Conservation (phyloP, 2,888 invertebrate genomes). For the Clusia tigrina region DNA sequence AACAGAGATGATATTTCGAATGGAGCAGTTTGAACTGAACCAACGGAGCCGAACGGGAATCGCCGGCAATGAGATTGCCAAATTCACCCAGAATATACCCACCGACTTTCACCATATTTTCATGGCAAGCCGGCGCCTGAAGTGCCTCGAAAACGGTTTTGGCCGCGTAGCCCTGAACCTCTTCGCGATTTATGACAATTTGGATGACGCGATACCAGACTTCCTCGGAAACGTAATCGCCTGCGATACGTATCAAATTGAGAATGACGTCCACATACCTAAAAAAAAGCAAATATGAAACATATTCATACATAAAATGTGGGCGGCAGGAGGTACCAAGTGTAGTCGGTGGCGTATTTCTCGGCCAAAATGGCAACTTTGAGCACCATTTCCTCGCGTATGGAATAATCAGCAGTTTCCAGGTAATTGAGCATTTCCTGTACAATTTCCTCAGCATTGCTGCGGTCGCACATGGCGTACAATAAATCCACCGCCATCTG, state of each 20-base stretch:
- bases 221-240: conserved; percentile 99
- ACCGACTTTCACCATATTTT: conserved; percentile 99
- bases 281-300: neutral
- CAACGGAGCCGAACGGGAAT: conserved; percentile 93
- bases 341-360: conserved; percentile 99
- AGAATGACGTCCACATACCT: conserved; percentile 93
- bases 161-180: conserved; percentile 99
- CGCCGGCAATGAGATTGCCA: conserved; percentile 99
- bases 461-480: conserved; percentile 99
- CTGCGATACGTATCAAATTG: conserved; percentile 98
- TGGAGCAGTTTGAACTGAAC: conserved; percentile 98
- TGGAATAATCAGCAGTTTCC: conserved; percentile 99
- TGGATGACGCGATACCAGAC: conserved; percentile 99
- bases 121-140: conserved; percentile 99
- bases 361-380: conserved; percentile 99
- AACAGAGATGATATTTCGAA: conserved; percentile 98
- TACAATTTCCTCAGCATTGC: conserved; percentile 98
- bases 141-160: conserved; percentile 99
- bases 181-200: conserved; percentile 98
- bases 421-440: conserved; percentile 99
- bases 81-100: conserved; percentile 99
- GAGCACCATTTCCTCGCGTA: conserved; percentile 99
- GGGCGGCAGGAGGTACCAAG: conserved; percentile 75
- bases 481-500: conserved; percentile 97
- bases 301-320: neutral